These are phyloP conservation scores for Melanotaenia trifasciata DNA, from an alignment of 2,797 vertebrate species.

Conservation along the genomic window DNA sequence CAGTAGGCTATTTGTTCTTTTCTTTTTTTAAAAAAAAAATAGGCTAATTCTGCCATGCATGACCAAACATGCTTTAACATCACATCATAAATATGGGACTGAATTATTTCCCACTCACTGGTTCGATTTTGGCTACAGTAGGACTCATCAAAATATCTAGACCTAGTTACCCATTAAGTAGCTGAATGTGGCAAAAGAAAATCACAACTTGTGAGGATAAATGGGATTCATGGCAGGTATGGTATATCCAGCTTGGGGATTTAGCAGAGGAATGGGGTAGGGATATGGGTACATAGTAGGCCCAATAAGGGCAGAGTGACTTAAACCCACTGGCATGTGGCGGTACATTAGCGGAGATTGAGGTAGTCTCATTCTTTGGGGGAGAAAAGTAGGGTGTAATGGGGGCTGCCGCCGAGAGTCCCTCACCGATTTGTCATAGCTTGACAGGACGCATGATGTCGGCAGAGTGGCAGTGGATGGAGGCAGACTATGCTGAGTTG, in stretches of 20 bases:
- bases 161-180: neutral
- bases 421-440: slow-evolving; percentile 68
- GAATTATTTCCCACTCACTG: no score
- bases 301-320: slow-evolving; percentile 76
- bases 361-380: slow-evolving; percentile 84
- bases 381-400: slow-evolving; percentile 79
- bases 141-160: no score
- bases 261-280: slow-evolving; percentile 78
- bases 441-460: slow-evolving; percentile 53
- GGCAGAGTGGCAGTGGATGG: slow-evolving; percentile 58
- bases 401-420: slow-evolving; percentile 66
- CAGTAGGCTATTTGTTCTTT: no score
- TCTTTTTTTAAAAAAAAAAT: no score
- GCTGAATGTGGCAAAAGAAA: neutral
- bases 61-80: no score
- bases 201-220: slow-evolving; percentile 83
- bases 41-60: no score
- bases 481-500: slow-evolving; percentile 67
- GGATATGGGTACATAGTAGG: slow-evolving; percentile 78
- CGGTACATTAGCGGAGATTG: slow-evolving; percentile 77
- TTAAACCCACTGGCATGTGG: slow-evolving; percentile 69
- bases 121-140: no score
- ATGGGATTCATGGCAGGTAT: slow-evolving; percentile 76
- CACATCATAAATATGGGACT: no score
- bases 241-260: slow-evolving; percentile 71